Evolutionary conservation across 2,113 vertebrate species (phyloP).

Genomic region (Dasyprocta punctata): DNA sequence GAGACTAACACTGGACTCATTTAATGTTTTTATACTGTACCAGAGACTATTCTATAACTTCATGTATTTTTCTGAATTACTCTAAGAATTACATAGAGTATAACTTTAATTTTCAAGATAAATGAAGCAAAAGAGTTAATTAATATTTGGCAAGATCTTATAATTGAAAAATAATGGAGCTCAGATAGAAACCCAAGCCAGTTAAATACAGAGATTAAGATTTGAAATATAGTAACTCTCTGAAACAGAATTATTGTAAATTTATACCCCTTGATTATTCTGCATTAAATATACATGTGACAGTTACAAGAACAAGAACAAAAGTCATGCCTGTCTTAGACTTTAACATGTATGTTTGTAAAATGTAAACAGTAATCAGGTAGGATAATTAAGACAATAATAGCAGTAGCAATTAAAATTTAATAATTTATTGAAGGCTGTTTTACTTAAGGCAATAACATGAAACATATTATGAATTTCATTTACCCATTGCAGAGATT

Average conservation of each 20-base stretch:
- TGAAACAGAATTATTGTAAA: not conserved
- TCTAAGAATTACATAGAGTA: not conserved
- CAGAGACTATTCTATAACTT: not conserved
- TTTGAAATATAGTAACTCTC: not conserved
- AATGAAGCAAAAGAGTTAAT: not conserved
- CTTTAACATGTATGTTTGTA: not conserved
- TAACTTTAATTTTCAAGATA: constrained; percentile 33
- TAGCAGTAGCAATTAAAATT: not conserved
- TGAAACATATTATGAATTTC: not conserved
- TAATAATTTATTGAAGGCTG: not conserved
- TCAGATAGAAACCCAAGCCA: not conserved
- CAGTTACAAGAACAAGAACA: not conserved
- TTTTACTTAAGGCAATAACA: not conserved
- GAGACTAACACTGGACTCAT: not conserved
- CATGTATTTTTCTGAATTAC: not conserved
- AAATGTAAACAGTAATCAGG: not conserved
- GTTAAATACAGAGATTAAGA: not conserved
- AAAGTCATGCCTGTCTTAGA: not conserved
- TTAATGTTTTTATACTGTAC: not conserved
- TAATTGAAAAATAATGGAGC: not conserved
- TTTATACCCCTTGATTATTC: not conserved
- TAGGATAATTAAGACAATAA: not conserved
- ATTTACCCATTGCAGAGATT: not conserved
- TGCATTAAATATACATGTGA: not conserved
- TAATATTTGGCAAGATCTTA: not conserved